Evolutionary conservation across 2,113 vertebrate species (phyloP), one percentile per base, ranked within the genome.

Genomic region (Amphiprion percula): DNA sequence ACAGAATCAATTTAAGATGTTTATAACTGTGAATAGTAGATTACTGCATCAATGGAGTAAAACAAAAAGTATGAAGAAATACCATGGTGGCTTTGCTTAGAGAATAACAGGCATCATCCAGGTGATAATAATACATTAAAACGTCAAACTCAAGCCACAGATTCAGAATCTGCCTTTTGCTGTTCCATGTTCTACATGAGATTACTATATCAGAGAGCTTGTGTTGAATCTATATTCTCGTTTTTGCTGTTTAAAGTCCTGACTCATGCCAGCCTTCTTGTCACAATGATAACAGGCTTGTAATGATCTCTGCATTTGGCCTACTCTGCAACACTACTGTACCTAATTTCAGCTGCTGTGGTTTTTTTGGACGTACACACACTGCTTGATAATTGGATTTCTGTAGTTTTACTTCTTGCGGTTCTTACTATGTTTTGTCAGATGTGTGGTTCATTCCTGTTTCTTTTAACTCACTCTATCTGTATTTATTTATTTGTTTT

Each of bases 311-410:
- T 54, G 47, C 24, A 17, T 61, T 66, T 52, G 49, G 15, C 7
- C 37, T n/a, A 47, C 47, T 30, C 17, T 58, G 30, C 21, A 62
- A 14, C 50, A 47, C n/a, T 23, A 6, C 10, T 61, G 39, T 54
- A 60, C 46, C 49, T 53, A 24, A 55, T 71, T 33, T 50, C 47
- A 21, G 16, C 16, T 69, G 70, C 37, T 41, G 9, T 59, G 52
- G 15, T 17, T 33, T 4, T 5, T 67, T 26, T 50, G 41, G 16
- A 56, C 7, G 28, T 55, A 49, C 49, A 21, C 17, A 55, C 1
- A 14, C 47, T n/a, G 47, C 46, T 67, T 30, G 33, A 37, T 37
- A 37, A 37, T 37, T 30, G 4, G 30, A 62, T 41, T 23, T 55
- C 17, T 15, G 69, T 23, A 52, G 28, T 55, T 68, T 62, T 23